Evolutionary conservation across 2,888 invertebrate genomes (phyloP).

Genomic region (Myathropa florea): DNA sequence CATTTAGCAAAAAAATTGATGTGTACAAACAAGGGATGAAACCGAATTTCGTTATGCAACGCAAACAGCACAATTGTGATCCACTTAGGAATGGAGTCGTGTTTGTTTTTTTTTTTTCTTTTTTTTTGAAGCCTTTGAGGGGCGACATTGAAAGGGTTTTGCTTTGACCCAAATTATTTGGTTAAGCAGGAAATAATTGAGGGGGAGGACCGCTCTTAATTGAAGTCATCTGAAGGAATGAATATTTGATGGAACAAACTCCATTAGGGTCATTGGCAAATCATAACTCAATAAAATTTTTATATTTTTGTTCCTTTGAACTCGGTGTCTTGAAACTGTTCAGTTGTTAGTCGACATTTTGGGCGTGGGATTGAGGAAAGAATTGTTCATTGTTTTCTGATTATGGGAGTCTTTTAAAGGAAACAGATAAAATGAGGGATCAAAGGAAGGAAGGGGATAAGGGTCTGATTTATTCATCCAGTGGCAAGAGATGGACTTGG

Average conservation of each 20-base stretch:
- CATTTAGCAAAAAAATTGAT: not conserved
- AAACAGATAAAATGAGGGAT: not conserved
- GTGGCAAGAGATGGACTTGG: too few species aligned
- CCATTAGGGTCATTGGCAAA: not conserved
- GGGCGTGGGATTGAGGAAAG: not conserved
- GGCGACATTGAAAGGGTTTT: not conserved
- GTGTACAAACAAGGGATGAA: not conserved
- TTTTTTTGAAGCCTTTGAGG: too few species aligned
- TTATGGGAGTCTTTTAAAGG: not conserved
- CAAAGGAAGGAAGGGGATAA: too few species aligned
- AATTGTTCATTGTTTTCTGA: not conserved
- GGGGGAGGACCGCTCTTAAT: constrained; percentile 6
- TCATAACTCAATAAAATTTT: not conserved
- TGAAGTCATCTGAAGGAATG: constrained; percentile 10
- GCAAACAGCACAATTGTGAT: constrained; percentile 26
- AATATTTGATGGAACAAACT: constrained; percentile 19
- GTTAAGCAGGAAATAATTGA: constrained; percentile 13
- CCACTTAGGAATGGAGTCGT: not conserved
- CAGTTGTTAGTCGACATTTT: not conserved
- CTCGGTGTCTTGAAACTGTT: not conserved
- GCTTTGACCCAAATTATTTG: constrained; percentile 16
- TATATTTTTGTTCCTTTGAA: not conserved
- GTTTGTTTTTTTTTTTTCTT: not conserved
- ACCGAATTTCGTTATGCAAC: constrained; percentile 40
- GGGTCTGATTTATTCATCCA: too few species aligned